Base-by-base conservation (phyloP, 2,888 invertebrate genomes). In the Thumatha senex region DNA sequence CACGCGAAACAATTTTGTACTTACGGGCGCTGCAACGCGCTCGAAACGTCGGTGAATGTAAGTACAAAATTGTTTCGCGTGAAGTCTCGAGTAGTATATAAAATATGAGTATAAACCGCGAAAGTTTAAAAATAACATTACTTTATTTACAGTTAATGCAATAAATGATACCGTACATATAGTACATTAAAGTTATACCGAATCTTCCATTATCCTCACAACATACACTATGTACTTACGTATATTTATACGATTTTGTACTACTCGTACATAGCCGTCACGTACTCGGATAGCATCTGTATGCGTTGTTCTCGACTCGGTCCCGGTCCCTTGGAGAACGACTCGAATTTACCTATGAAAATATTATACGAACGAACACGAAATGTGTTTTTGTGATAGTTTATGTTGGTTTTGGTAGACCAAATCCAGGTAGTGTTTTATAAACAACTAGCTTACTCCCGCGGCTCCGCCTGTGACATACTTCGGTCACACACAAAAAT, bases 281-380 rank as follows among this genome's bases (percentile, higher is more conserved):
- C 78, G 82, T 78, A 69, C 70, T 58, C 66, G 69, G 63, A 76
- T 72, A 79, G 70, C 74, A 70, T 72, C 75, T 75, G 74, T 74
- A 74, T 65, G 63, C 56, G 56, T 63, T 61, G 61, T 61, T 63
- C 60, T 60, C 65, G 63, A 71, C 62, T 65, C 72, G 18, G 18
- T 24, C 18, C 18, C 18, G 66, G 78, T 80, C 70, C 84, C 81
- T 75, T 58, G 51, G 82, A 78, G 84, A 78, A 67, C 58, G 61
- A 69, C 67, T 70, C 67, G 70, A 79, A 82, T 81, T 79, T 81
- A 70, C 78, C 74, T 82, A 77, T 76, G 75, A 79, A 82, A 80
- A 78, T 78, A 77, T 80, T 74, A 75, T 76, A 61, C 54, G 18
- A 39, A 31, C 39, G 13, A 41, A 33, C 33, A 30, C 24, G 44